Conservation (phyloP, 2,888 invertebrate genomes). For the Nudaria mundana region DNA sequence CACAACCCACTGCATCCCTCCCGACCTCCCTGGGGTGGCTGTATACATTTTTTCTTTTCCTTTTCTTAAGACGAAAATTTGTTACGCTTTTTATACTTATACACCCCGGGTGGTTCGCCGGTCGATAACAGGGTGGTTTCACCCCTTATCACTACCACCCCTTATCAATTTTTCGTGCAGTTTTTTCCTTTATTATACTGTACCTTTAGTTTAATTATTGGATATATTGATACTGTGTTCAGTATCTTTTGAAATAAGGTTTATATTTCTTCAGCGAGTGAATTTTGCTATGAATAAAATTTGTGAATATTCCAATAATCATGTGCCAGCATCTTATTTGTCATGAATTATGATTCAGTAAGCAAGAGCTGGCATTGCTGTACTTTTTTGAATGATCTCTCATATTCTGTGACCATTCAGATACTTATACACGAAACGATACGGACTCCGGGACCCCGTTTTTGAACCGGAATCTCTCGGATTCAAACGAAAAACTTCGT, state of each 20-base stretch:
- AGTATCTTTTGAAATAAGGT: slow-evolving; percentile 16
- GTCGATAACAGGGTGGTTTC: slow-evolving; percentile 58
- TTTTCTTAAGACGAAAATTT: slow-evolving; percentile 82
- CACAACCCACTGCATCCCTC: slow-evolving; percentile 31
- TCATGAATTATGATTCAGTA: too few relatives aligned
- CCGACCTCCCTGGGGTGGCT: slow-evolving; percentile 58
- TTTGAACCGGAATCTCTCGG: too few relatives aligned
- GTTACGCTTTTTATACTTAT: slow-evolving; percentile 82
- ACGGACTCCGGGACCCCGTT: too few relatives aligned
- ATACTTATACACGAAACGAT: too few relatives aligned
- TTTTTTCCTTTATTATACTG: slow-evolving; percentile 62
- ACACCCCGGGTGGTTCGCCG: slow-evolving; percentile 57
- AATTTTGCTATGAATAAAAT: slow-evolving; percentile 2
- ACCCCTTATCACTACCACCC: slow-evolving; percentile 66
- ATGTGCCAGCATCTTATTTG: background rate
- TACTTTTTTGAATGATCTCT: too few relatives aligned
- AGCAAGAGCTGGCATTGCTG: too few relatives aligned
- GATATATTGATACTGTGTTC: slow-evolving; percentile 32
- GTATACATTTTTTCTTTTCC: slow-evolving; percentile 81
- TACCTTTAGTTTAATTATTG: slow-evolving; percentile 55
- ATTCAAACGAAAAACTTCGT: too few relatives aligned
- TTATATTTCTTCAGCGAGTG: slow-evolving; percentile 12
- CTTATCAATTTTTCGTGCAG: slow-evolving; percentile 79
- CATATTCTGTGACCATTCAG: too few relatives aligned
- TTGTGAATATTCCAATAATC: background rate